Evolutionary conservation across 1,140 invertebrate species (phyloP).

Genomic region (Solenopsis fugax): DNA sequence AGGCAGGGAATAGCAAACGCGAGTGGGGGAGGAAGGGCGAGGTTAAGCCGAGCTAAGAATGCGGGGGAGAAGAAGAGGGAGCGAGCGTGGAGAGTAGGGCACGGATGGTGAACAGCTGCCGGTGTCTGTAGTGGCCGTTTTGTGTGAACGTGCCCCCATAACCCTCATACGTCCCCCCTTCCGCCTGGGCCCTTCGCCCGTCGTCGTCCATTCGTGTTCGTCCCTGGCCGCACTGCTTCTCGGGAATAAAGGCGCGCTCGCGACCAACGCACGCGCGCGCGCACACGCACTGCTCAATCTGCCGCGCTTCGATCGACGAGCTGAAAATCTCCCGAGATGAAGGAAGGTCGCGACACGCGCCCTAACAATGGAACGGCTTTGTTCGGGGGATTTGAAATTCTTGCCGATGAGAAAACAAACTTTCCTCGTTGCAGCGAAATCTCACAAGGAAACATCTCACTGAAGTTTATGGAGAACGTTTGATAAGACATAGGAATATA

Average conservation of each 20-base stretch:
- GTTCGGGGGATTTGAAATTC: background rate
- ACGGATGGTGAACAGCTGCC: constrained; percentile 84
- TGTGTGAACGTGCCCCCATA: constrained; percentile 82
- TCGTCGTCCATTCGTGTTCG: constrained; percentile 8
- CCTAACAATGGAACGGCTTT: background rate
- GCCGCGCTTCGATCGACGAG: constrained; percentile 61
- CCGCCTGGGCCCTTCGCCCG: constrained; percentile 8
- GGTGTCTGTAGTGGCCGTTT: constrained; percentile 79
- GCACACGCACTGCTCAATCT: constrained; percentile 48
- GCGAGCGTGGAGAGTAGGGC: constrained; percentile 75
- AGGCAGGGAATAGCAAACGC: background rate
- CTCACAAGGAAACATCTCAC: constrained; percentile 27
- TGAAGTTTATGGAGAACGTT: constrained; percentile 5
- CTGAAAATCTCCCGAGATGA: constrained; percentile 58
- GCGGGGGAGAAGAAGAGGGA: constrained; percentile 77
- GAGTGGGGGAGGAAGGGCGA: constrained; percentile 70
- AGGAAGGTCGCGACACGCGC: constrained; percentile 31
- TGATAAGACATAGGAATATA: constrained; percentile 19
- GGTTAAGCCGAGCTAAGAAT: constrained; percentile 76
- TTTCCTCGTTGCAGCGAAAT: background rate
- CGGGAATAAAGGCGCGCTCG: constrained; percentile 73
- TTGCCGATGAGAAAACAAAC: constrained; percentile 39
- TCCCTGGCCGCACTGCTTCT: constrained; percentile 21
- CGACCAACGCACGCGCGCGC: constrained; percentile 22
- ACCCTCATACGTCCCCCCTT: constrained; percentile 77